Evolutionary conservation across 2,888 invertebrate genomes (phyloP).

Genomic region (Dryobotodes eremita): DNA sequence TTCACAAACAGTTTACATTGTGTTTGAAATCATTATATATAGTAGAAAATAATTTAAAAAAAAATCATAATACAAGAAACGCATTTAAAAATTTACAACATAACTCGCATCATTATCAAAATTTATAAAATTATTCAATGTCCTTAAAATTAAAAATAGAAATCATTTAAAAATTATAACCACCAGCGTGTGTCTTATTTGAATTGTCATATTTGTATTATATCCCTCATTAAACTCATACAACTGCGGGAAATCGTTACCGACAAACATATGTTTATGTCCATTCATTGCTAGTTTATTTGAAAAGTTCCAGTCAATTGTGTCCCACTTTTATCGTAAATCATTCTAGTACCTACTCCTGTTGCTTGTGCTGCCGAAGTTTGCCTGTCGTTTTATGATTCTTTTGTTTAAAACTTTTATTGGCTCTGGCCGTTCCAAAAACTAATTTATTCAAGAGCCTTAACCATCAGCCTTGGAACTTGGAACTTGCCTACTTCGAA

Average conservation of each 20-base stretch:
- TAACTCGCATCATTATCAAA: too few species aligned
- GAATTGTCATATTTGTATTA: conserved; percentile 22
- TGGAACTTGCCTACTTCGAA: conserved; percentile 79
- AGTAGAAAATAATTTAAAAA: too few species aligned
- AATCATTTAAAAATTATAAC: too few species aligned
- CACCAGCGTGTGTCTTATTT: too few species aligned
- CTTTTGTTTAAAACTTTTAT: conserved; percentile 91
- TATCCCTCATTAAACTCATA: conserved; percentile 46
- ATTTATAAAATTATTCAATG: too few species aligned
- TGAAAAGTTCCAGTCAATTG: conserved; percentile 86
- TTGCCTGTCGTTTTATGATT: conserved; percentile 88
- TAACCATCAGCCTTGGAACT: conserved; percentile 84
- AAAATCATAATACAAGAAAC: too few species aligned
- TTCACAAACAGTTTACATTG: too few species aligned
- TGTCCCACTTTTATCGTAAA: conserved; percentile 86
- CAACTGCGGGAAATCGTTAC: conserved; percentile 58
- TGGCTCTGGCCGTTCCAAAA: conserved; percentile 86
- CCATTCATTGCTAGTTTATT: conserved; percentile 87
- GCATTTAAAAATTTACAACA: too few species aligned
- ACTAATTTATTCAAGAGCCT: conserved; percentile 89
- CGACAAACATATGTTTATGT: conserved; percentile 82
- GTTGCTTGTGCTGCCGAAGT: conserved; percentile 87
- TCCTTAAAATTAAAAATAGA: too few species aligned
- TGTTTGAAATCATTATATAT: too few species aligned
- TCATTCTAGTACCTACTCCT: conserved; percentile 84